Base-by-base conservation (phyloP, 2,888 invertebrate genomes). In the Spodoptera picta region DNA sequence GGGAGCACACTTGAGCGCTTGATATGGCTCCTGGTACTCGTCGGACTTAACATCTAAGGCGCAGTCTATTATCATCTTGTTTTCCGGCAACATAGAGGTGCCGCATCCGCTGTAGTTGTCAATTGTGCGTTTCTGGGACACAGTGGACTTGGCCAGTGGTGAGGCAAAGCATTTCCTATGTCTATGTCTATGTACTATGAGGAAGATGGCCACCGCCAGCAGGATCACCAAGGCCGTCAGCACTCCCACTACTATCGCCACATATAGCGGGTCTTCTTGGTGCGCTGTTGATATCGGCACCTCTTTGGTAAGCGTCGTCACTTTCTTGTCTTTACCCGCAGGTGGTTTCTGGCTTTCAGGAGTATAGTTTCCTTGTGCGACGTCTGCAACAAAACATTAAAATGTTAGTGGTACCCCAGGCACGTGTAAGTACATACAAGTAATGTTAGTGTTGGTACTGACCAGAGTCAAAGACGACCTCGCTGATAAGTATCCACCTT, bases 401-500 rank as follows among this genome's bases (percentile, higher is more conserved):
- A 24, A 4, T 36, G 14, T 23, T 31, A 24, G 12, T 47, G 45
- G 14, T 4, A 19, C 2, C 5, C 4, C 45, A 45, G 45, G 3
- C 14, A 47, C 11, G 24, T 12, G 6, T 11, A 10, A 19, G 19
- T 19, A 27, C 27, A 27, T 3, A 4, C 11, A 6, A 6, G 24
- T 24, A 27, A 47, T 51, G 42, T 23, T 31, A 45, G 27, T 52
- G 5, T 52, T 11, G 5, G 14, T 44, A 91, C 95, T 94, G 71
- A 96, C 96, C 96, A 27, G 98, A 98, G 81, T 97, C 97, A 89
- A 98, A 98, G 61, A 97, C 96, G 71, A 98, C 95, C 92, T 99
- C 98, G 90, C 98, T 98, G 84, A 99, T 96, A 92, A 98, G 96
- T 79, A 98, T 96, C 98, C 98, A 98, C 60, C 96, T 95, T 14